These are phyloP conservation scores for Dicrostonyx torquatus DNA, from an alignment of 2,797 vertebrate genomes.

Conservation along the genomic window DNA sequence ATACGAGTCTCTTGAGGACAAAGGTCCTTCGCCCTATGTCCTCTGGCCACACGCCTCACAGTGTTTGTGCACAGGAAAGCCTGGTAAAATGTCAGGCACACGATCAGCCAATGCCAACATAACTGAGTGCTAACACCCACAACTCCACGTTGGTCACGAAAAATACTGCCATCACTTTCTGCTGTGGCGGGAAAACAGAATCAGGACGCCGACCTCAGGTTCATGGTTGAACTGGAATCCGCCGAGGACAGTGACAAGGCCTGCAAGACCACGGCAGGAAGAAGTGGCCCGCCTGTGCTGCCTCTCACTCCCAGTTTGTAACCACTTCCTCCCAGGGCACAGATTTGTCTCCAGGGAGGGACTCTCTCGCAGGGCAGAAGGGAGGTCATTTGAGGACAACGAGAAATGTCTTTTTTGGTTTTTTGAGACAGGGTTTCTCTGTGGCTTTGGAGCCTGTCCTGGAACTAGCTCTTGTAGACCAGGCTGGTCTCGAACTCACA, in stretches of 20 bases:
- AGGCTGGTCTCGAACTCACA: no score
- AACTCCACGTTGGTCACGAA: not conserved
- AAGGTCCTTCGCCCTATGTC: not conserved
- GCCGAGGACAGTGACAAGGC: not conserved
- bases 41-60: not conserved
- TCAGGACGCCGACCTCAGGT: not conserved
- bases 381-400: constrained; percentile 73
- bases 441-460: no score
- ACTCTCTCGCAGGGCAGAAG: constrained; percentile 24
- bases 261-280: not conserved
- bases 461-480: no score
- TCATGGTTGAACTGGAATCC: not conserved
- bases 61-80: not conserved
- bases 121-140: not conserved
- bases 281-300: not conserved
- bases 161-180: not conserved
- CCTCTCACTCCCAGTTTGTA: not conserved
- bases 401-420: constrained; percentile 29
- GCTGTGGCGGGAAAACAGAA: not conserved
- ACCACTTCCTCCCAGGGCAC: constrained; percentile 64
- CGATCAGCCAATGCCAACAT: not conserved
- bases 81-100: not conserved
- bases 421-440: no score
- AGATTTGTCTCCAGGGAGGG: constrained; percentile 37
- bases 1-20: not conserved